A percentile compares a stretch with the other conserved stretches of the same genome.
Evolutionary conservation across 2,797 vertebrate species (phyloP).

Genomic region (Cynodonichthys magdalenae): DNA sequence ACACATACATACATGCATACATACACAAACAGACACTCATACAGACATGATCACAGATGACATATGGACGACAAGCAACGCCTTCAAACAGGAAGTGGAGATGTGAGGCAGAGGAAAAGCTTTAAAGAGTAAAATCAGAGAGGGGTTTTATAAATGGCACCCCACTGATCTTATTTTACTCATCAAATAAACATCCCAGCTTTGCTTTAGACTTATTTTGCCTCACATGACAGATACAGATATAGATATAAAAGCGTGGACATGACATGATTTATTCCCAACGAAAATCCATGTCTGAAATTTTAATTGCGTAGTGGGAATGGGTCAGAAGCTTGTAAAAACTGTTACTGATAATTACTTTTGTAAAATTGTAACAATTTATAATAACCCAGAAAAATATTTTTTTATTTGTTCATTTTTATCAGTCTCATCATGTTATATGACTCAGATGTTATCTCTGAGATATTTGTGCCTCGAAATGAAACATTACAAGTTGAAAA

Average conservation of each 20-base stretch:
- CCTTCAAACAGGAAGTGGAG: slow-evolving; percentile 41
- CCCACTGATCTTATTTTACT: slow-evolving; percentile 36
- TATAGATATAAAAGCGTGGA: no score
- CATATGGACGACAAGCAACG: background rate
- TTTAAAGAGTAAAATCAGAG: slow-evolving; percentile 36
- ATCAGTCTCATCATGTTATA: no score
- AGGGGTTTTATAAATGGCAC: slow-evolving; percentile 29
- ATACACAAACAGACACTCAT: background rate
- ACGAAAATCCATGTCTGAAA: no score
- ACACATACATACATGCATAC: background rate
- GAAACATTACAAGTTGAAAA: background rate
- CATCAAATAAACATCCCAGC: slow-evolving; percentile 8
- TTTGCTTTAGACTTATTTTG: slow-evolving; percentile 18
- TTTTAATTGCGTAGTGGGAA: no score
- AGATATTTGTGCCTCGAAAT: no score
- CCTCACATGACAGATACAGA: slow-evolving; percentile 3
- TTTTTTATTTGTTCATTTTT: no score
- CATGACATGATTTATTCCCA: no score
- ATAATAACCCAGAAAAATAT: no score
- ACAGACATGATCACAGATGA: slow-evolving; percentile 26
- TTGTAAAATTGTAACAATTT: no score
- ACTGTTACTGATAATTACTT: no score
- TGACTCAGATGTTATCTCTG: no score
- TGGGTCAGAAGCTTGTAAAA: no score
- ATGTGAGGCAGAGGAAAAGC: slow-evolving; percentile 19